A percentile compares a stretch with the other conserved stretches of the same genome.
Evolutionary conservation across 1,140 invertebrate species (phyloP).

Genomic region (Cyclargus thomasi): DNA sequence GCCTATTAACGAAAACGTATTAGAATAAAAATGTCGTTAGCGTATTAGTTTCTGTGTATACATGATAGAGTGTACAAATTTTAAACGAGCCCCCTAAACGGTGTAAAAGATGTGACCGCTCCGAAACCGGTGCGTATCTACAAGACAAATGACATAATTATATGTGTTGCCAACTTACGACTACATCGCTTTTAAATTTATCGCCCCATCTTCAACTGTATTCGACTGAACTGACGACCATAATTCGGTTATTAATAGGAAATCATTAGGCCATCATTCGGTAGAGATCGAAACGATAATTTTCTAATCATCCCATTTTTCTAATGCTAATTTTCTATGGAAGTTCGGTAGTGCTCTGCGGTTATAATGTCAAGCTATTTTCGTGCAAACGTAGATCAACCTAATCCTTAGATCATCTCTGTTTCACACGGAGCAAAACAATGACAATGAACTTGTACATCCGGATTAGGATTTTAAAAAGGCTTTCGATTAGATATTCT

Average conservation of each 20-base stretch:
- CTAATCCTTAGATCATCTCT: not conserved
- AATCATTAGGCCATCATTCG: not conserved
- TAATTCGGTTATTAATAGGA: not conserved
- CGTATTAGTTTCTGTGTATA: not conserved
- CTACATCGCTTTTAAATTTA: not conserved
- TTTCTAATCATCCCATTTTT: not conserved
- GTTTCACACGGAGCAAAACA: not conserved
- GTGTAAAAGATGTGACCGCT: not conserved
- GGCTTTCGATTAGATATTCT: constrained; percentile 37
- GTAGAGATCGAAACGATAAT: too few species aligned
- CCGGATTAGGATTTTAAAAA: constrained; percentile 13
- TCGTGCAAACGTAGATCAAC: too few species aligned
- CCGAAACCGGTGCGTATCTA: constrained; percentile 2
- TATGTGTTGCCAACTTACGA: not conserved
- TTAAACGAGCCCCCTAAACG: constrained; percentile 8
- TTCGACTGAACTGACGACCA: not conserved
- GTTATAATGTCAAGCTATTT: too few species aligned
- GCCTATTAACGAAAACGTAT: not conserved
- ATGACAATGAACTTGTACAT: constrained; percentile 3
- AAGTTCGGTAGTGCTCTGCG: not conserved
- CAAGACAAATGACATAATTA: constrained; percentile 10
- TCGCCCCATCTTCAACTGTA: not conserved
- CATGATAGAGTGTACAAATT: constrained; percentile 14
- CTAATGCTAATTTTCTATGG: not conserved
- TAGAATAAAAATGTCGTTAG: constrained; percentile 3